A percentile compares a stretch with the other conserved stretches of the same genome.
phyloP scores from a whole-genome alignment of 1,140 invertebrate genomes.

The Trichonephila clavipes region DNA sequence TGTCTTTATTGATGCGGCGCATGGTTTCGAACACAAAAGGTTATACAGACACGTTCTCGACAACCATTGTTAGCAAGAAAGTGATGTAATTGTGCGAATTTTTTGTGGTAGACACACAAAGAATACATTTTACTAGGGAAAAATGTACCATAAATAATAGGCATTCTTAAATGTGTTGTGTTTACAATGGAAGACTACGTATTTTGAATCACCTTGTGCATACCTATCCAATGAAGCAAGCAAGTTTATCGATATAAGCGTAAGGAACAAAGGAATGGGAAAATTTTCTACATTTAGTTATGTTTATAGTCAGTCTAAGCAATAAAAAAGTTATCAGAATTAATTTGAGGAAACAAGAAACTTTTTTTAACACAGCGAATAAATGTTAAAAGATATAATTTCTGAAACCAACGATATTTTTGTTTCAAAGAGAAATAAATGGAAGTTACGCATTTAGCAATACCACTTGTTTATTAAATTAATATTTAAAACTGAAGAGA shows the following conservation, averaged over 20 bases:
- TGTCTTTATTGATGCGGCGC: not conserved
- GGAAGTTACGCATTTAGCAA: too few species aligned
- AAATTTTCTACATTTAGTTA: not conserved
- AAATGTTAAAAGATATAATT: too few species aligned
- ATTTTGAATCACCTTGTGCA: not conserved
- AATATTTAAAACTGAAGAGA: too few species aligned
- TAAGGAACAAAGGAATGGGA: not conserved
- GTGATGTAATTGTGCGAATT: not conserved
- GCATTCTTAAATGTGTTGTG: not conserved
- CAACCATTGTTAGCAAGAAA: not conserved
- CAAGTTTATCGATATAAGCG: not conserved
- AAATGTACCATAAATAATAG: not conserved
- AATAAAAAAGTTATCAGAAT: not conserved
- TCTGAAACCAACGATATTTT: too few species aligned
- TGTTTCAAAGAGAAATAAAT: too few species aligned
- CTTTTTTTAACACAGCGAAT: too few species aligned
- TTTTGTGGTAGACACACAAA: not conserved
- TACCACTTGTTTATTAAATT: too few species aligned
- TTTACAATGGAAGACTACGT: not conserved
- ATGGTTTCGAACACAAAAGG: not conserved
- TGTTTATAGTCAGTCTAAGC: not conserved
- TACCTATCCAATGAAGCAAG: not conserved
- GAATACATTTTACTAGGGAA: not conserved
- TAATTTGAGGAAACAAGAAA: not conserved
- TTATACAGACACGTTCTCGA: not conserved